phyloP scores from a whole-genome alignment of 2,797 vertebrate genomes.

The Loris lydekkerianus region DNA sequence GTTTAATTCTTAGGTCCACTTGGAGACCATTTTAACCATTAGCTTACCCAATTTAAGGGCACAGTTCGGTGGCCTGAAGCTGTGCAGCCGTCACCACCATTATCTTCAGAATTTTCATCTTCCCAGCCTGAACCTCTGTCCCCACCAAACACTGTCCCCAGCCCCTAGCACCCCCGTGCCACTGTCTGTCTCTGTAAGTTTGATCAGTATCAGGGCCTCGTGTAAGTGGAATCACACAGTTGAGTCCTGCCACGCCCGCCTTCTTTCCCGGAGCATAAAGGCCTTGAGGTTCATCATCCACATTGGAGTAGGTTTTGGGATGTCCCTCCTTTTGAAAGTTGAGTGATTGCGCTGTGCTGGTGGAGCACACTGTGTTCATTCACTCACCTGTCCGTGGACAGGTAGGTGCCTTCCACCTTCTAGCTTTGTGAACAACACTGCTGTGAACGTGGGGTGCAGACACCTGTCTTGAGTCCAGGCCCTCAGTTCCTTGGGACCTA shows the following conservation, averaged over 20 bases:
- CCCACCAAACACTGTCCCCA: too few species aligned
- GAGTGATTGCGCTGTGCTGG: too few species aligned
- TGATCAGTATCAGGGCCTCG: too few species aligned
- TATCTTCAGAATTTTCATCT: not conserved
- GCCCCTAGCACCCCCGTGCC: not conserved
- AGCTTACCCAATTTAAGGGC: too few species aligned
- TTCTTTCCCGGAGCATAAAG: not conserved
- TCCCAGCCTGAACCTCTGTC: too few species aligned
- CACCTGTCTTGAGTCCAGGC: not conserved
- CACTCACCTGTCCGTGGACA: not conserved
- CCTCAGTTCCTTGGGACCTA: not conserved
- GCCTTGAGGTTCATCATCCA: too few species aligned
- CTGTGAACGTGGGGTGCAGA: accelerated
- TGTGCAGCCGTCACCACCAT: not conserved
- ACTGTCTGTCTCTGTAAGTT: not conserved
- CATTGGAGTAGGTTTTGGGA: not conserved
- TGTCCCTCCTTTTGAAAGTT: too few species aligned
- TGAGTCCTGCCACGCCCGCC: accelerated
- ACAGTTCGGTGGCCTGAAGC: not conserved
- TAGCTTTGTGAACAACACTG: too few species aligned
- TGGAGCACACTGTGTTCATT: not conserved
- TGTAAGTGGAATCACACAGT: not conserved
- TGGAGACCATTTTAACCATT: too few species aligned
- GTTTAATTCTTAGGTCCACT: not conserved
- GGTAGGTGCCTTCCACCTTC: not conserved